Base-by-base conservation (phyloP, 2,113 vertebrate species). In the Syngnathoides biaculeatus region DNA sequence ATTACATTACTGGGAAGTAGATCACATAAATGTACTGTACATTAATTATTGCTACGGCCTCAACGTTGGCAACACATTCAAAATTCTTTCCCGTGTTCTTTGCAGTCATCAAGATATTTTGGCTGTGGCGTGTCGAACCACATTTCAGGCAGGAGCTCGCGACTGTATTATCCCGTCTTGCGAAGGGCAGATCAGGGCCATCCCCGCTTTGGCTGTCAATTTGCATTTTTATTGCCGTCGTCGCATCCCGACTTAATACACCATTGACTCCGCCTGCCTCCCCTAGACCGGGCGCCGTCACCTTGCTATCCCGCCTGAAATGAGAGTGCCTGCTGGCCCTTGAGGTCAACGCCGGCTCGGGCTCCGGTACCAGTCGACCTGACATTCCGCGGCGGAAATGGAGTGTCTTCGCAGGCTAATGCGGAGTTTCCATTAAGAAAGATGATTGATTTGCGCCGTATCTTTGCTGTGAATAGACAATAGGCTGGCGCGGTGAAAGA, bases 191-290 rank as follows among this genome's bases (percentile, higher is more conserved):
- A 79, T 74, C 79, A 75, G 78, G 73, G 85, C 84, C 84, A 79
- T 81, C 74, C 79, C 69, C 68, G 87, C 83, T 87, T 90, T 87
- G 82, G 73, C 79, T 81, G 65, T 64, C 67, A 68, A 93, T 93
- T 93, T 92, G 91, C 92, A 93, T 93, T 93, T 93, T 93, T 92
- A 93, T 93, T 93, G 84, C 88, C 55, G 62, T 84, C 90, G 88
- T 89, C 85, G 77, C 84, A 78, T 88, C 80, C 82, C 80, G 84
- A 78, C 78, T 88, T 92, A 91, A 92, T 89, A 83, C 83, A 84
- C 84, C 79, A 84, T 87, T 84, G 89, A 91, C 88, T 88, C 81
- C 77, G 45, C 13, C 74, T 69, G 84, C 71, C 78, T 88, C 86
- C 85, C 70, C 65, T 71, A 75, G 78, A 86, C 86, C 87, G 64